Conservation (phyloP, 2,797 vertebrate species). For the Heteromormyrus szaboi region DNA sequence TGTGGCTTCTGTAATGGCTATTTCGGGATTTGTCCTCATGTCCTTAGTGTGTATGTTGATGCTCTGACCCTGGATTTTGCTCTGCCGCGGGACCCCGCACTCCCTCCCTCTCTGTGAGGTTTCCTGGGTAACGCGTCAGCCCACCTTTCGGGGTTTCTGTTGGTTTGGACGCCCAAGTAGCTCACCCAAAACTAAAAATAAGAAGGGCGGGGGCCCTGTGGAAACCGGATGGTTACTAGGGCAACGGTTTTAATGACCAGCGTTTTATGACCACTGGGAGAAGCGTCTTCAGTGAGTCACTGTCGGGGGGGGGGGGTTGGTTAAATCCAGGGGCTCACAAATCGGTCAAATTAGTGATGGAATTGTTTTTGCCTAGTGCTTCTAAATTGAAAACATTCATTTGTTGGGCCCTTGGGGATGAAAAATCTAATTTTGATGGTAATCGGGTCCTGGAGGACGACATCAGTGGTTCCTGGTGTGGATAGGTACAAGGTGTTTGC, state of each 20-base stretch:
- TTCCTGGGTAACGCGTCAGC: background rate
- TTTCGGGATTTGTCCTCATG: background rate
- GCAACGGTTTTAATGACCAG: background rate
- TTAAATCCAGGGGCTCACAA: background rate
- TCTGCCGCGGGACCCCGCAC: background rate
- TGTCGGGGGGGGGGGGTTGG: background rate
- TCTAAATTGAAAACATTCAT: background rate
- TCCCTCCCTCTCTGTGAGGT: background rate
- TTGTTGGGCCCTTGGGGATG: background rate
- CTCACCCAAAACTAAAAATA: background rate
- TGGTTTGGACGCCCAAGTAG: background rate
- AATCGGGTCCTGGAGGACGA: background rate
- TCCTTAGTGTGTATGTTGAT: background rate
- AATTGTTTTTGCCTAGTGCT: background rate
- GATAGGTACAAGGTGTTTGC: background rate
- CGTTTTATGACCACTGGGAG: background rate
- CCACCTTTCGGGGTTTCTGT: background rate
- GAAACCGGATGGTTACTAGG: background rate
- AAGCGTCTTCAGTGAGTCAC: background rate
- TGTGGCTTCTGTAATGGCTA: background rate
- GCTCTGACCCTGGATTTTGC: background rate
- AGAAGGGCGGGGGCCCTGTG: background rate
- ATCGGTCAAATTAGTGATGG: background rate
- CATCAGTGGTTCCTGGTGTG: background rate
- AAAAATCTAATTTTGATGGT: slow-evolving; percentile 2